Conservation (phyloP, 2,888 invertebrate genomes). For the Melanotus villosus region DNA sequence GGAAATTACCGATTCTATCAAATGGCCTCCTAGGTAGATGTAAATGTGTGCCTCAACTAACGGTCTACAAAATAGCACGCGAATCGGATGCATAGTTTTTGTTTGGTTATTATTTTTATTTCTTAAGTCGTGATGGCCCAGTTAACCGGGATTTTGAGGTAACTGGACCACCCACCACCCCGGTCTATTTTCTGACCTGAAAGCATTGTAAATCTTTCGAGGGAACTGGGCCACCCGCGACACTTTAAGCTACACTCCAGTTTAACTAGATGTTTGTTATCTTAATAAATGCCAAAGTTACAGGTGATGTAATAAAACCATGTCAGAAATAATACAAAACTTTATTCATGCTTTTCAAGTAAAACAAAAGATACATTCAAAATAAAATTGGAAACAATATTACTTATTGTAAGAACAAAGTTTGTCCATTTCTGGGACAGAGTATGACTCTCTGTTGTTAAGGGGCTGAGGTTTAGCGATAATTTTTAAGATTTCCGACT, state of each 20-base stretch:
- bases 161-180: conserved; percentile 10
- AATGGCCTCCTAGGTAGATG: conserved; percentile 1
- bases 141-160: neutral
- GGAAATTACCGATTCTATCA: neutral
- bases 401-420: neutral
- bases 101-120: neutral
- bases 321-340: neutral
- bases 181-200: neutral
- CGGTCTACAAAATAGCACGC: neutral
- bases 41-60: conserved; percentile 1
- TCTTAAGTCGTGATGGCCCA: neutral
- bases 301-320: conserved; percentile 1
- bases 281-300: conserved; percentile 5
- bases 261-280: neutral
- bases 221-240: neutral
- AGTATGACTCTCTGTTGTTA: neutral
- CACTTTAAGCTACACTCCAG: neutral
- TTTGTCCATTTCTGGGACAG: conserved; percentile 4
- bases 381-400: conserved; percentile 4
- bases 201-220: neutral
- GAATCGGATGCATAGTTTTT: conserved; percentile 4
- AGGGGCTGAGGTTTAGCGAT: neutral
- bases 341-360: neutral
- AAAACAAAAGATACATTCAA: neutral
- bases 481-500: conserved; percentile 7